Evolutionary conservation across 2,888 invertebrate species (phyloP), one percentile per base, ranked within the genome.

Genomic region (Eupithecia abbreviata): DNA sequence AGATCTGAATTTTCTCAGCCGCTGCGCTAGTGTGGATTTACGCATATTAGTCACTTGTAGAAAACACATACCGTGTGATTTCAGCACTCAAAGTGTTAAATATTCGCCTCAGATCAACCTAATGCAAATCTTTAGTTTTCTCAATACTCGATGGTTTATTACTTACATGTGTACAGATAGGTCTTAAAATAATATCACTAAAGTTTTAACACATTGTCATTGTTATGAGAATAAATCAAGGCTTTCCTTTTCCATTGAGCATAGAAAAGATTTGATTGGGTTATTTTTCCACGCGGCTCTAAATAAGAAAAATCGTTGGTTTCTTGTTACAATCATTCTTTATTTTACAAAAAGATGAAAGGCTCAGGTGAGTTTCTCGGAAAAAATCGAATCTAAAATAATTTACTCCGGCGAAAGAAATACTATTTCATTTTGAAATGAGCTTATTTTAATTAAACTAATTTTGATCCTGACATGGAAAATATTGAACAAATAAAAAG

Each of bases 201-300:
- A 30, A 30, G 47, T 12, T 47, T 47, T 12, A 12, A 7, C 47
- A 0, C 2, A 47, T 47, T 47, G 13, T 4, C 13, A 51, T 51
- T 15, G n/a, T n/a, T 7, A 7, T 15, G 5, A 7, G 5, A 55
- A n/a, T 7, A n/a, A n/a, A 2, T 55, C 5, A 6, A 15, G 5
- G 4, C 4, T 49, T 0, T 58, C 47, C 3, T 43, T 72, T 72
- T 65, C 43, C 75, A 62, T 15, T 12, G 42, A 69, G 62, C 62
- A 15, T 4, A 69, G 13, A 65, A 69, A 42, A 42, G 18, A 62
- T 69, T 76, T 69, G 13, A 76, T 76, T 69, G 68, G 58, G 42
- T 43, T 65, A 13, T 5, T n/a, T 49, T 58, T 62, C 49, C 7
- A 47, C 62, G 47, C 10, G 15, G 41, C 43, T 10, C 42, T 49